These are phyloP conservation scores for Sula dactylatra DNA, from an alignment of 2,113 vertebrate genomes.

Conservation along the genomic window DNA sequence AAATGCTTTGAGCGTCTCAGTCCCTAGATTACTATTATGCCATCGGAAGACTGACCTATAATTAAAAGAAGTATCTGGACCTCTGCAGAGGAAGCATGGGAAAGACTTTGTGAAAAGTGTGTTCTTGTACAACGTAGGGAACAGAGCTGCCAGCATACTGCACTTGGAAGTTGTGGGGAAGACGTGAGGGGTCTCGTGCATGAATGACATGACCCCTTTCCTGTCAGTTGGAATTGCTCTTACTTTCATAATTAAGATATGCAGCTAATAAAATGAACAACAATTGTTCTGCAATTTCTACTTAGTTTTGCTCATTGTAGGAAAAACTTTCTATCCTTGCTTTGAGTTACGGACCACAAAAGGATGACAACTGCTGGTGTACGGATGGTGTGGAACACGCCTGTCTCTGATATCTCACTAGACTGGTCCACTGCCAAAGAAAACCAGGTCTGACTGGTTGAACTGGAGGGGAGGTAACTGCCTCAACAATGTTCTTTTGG, in stretches of 20 bases:
- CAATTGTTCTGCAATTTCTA: not conserved
- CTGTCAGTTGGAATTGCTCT: not conserved
- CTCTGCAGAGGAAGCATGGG: not conserved
- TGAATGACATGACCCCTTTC: not conserved
- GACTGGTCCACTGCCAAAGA: not conserved
- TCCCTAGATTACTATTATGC: not conserved
- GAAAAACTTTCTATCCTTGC: not conserved
- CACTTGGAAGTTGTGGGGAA: not conserved
- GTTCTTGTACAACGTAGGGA: not conserved
- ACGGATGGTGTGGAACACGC: not conserved
- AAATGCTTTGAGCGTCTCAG: not conserved
- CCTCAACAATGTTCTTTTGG: not conserved
- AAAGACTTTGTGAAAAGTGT: not conserved
- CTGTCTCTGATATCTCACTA: not conserved
- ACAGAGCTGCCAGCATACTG: not conserved
- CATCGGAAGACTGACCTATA: not conserved
- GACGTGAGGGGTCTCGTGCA: accelerated
- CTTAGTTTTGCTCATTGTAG: not conserved
- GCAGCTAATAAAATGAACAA: not conserved
- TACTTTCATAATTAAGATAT: not conserved
- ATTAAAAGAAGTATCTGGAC: not conserved
- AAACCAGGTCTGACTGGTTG: not conserved
- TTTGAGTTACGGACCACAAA: not conserved
- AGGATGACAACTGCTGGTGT: not conserved
- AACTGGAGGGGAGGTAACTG: accelerated